These are phyloP conservation scores for Phaenicophaeus curvirostris DNA, from an alignment of 2,797 vertebrate genomes.

Conservation along the genomic window DNA sequence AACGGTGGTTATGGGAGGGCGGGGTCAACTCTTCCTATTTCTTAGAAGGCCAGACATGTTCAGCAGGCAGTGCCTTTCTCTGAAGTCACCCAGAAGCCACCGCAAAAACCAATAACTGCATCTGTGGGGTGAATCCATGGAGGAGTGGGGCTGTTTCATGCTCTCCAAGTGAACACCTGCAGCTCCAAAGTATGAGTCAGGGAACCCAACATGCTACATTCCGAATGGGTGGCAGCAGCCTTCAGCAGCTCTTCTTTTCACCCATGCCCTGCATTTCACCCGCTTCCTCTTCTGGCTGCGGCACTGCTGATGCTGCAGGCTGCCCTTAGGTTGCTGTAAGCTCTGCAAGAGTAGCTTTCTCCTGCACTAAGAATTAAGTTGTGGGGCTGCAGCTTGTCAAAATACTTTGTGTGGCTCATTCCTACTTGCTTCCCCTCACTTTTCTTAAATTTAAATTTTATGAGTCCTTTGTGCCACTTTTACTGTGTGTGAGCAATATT, in stretches of 20 bases:
- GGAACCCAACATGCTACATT: rapidly evolving
- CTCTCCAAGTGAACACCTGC: neutral
- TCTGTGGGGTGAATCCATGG: neutral
- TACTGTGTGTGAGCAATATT: neutral
- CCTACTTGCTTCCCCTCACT: neutral
- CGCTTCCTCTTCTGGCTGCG: neutral
- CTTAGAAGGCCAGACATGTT: neutral
- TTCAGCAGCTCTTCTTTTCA: neutral
- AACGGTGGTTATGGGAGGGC: neutral
- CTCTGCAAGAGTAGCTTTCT: neutral
- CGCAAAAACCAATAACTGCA: neutral
- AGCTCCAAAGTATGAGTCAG: rapidly evolving
- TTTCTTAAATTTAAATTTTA: neutral
- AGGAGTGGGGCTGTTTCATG: neutral
- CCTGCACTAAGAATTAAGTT: neutral
- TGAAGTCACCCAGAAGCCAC: neutral
- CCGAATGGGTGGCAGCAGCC: neutral
- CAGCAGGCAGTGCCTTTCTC: neutral
- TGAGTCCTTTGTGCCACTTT: neutral
- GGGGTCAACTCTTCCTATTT: neutral
- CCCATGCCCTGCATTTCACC: neutral
- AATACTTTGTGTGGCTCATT: neutral
- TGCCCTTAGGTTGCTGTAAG: neutral
- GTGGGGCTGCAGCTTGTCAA: neutral
- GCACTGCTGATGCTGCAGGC: neutral